Conservation (phyloP, 2,113 vertebrate species). For the Daboia siamensis region DNA sequence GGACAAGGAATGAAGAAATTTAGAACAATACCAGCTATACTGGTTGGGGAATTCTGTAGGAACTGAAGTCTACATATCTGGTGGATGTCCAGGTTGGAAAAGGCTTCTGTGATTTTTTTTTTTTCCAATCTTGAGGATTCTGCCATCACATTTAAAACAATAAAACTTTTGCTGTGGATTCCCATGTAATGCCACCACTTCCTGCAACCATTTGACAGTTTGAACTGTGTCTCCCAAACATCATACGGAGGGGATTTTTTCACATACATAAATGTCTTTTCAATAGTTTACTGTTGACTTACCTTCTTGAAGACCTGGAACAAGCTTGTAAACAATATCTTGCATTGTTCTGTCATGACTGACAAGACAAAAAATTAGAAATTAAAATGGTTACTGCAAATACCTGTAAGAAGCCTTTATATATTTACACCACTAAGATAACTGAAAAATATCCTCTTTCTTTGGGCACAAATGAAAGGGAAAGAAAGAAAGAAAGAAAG, state of each 20-base stretch:
- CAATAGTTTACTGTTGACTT: constrained; percentile 36
- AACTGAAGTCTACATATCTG: background rate
- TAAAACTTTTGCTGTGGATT: background rate
- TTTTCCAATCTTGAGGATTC: background rate
- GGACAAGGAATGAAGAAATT: background rate
- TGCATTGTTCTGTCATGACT: constrained; percentile 99
- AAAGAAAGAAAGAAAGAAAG: background rate
- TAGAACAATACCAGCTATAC: background rate
- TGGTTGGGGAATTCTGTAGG: background rate
- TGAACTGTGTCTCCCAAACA: background rate
- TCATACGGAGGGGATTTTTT: background rate
- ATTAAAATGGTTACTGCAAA: background rate
- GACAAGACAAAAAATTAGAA: background rate
- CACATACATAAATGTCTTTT: background rate
- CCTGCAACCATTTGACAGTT: background rate
- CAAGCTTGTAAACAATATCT: constrained; percentile 99
- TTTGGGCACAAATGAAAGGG: background rate
- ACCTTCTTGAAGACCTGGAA: constrained; percentile 98
- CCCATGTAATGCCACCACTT: background rate
- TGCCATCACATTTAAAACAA: background rate
- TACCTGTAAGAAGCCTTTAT: background rate
- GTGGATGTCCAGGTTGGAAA: background rate
- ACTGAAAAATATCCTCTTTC: background rate
- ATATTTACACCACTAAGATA: background rate
- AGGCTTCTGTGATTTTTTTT: background rate